Evolutionary conservation across 2,888 invertebrate species (phyloP), one percentile per base, ranked within the genome.

Genomic region (Thereva nobilitata): DNA sequence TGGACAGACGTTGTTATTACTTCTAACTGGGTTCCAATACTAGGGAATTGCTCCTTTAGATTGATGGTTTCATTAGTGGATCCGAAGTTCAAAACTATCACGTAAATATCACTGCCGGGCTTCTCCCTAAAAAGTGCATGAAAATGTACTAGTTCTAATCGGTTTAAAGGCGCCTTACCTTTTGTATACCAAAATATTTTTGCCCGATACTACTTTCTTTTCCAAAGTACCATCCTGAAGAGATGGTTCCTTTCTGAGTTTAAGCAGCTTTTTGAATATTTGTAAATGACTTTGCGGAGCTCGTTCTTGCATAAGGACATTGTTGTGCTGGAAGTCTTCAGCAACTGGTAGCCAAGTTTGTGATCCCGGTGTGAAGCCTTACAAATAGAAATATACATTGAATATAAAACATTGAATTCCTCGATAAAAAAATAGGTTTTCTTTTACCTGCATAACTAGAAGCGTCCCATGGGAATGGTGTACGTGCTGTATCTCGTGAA

Each of bases 311-410:
- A 77, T 77, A 67, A 83, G 80, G 1, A 89, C 85, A 74, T 91
- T 91, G 1, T 86, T 77, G 0, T 74, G 77, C 68, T 79, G 79
- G 73, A 86, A 89, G 49, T 87, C 86, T 0, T 77, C 76, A 35
- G 89, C 84, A 1, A 91, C 86, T 0, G 90, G 90, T 5, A 91
- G 76, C 90, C 91, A 91, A 0, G 90, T 87, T 5, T 74, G 67
- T 53, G 75, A 75, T 1, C 73, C 77, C 8, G 73, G 72, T 1
- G 79, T 77, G 44, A 78, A 82, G 37, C 78, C 75, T 79, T 7
- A 4, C 41, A 66, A 45, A 8, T 10, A 4, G n/a, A 23, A 40
- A 12, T 63, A 7, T 37, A 34, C 82, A 82, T 47, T 52, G 23
- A 23, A 10, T 9, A 45, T 45, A 10, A 23, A 23, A 1, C 23